phyloP scores from a whole-genome alignment of 2,113 vertebrate genomes.

The Grallaria varia region DNA sequence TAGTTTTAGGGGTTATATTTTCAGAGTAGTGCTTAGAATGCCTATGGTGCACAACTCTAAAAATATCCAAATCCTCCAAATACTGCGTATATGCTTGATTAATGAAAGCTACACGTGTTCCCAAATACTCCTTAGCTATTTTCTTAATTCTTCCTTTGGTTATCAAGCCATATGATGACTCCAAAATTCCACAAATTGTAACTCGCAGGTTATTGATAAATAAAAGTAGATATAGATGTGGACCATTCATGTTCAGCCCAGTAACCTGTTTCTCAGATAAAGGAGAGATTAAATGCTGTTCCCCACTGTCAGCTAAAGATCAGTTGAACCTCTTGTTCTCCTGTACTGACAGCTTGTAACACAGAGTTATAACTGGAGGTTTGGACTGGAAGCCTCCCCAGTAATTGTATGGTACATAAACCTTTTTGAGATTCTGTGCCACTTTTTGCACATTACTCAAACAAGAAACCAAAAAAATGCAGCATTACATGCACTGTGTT shows the following conservation, averaged over 20 bases:
- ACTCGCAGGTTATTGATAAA: neutral
- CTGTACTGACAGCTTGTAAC: neutral
- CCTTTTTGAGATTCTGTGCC: neutral
- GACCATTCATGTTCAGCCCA: neutral
- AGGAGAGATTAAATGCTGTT: neutral
- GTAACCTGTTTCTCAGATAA: neutral
- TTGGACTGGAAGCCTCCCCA: neutral
- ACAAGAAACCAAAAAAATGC: neutral
- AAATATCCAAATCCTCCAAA: neutral
- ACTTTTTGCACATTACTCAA: neutral
- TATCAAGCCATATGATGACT: neutral
- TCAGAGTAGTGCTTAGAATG: neutral
- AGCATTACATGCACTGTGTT: neutral
- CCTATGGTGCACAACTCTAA: rapidly evolving
- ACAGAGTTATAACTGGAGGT: neutral
- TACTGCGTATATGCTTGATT: neutral
- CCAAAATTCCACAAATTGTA: neutral
- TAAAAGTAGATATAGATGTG: neutral
- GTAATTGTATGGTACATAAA: neutral
- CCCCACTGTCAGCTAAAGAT: neutral
- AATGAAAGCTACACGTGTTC: neutral
- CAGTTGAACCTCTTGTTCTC: neutral
- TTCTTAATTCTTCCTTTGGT: neutral
- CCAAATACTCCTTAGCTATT: neutral
- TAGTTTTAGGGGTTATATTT: neutral